phyloP scores from a whole-genome alignment of 1,140 invertebrate species.

The Drosophila quadrilineata region DNA sequence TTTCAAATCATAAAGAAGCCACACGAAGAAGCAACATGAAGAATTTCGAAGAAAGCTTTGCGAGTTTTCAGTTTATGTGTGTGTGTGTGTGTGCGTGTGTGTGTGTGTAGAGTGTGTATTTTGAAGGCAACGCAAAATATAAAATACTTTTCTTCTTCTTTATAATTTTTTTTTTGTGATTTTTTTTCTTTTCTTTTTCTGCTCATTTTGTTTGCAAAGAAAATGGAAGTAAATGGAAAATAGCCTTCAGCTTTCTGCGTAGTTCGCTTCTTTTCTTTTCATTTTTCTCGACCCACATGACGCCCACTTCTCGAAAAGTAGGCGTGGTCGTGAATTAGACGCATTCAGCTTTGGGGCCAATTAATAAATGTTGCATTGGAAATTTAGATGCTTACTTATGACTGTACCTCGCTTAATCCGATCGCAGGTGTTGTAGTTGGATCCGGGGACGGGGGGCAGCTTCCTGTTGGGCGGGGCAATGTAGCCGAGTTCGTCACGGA shows the following conservation, averaged over 20 bases:
- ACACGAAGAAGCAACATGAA: conserved; percentile 61
- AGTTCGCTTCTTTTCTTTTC: no score
- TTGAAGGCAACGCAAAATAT: conserved; percentile 70
- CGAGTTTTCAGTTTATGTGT: conserved; percentile 17
- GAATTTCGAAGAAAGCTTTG: conserved; percentile 64
- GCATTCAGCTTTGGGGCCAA: no score
- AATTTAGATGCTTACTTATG: conserved; percentile 88
- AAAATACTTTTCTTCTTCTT: conserved; percentile 16
- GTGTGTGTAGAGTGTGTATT: conserved; percentile 29
- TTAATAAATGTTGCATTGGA: conserved; percentile 81
- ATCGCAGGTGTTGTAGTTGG: conserved; percentile 96
- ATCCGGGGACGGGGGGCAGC: conserved; percentile 93
- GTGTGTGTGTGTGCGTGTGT: conserved; percentile 20
- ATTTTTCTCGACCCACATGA: no score
- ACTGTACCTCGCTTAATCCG: conserved; percentile 95
- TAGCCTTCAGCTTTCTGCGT: conserved; percentile 47
- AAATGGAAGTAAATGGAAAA: conserved; percentile 74
- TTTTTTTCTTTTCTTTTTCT: conserved; percentile 21
- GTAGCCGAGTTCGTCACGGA: conserved; percentile 94
- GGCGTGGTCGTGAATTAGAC: no score
- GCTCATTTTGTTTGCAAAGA: conserved; percentile 62
- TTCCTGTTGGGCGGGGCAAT: conserved; percentile 95
- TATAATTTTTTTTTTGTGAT: conserved; percentile 6
- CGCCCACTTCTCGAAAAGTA: no score
- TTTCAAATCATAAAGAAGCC: conserved; percentile 48